Evolutionary conservation across 2,888 invertebrate genomes (phyloP), one percentile per base, ranked within the genome.

Genomic region (Cataglyphis altisquamis): DNA sequence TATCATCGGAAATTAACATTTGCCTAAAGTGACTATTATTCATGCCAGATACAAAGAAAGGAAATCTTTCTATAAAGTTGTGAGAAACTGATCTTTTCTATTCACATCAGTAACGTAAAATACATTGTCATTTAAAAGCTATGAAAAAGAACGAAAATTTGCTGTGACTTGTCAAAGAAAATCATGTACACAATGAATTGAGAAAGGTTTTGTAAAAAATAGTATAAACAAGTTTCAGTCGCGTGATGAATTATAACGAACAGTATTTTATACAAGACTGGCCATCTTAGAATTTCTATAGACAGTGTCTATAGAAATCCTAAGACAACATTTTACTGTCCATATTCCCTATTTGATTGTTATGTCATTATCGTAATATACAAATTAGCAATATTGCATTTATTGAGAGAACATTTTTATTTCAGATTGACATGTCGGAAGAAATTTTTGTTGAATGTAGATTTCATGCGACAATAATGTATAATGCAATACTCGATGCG

Each of bases 221-320:
- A 32, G 12, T n/a, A n/a, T 8, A 57, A 55, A 4, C 3, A 52
- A 18, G 32, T 68, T 68, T 15, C 12, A 9, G 2, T 39, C n/a
- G 9, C 55, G 25, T 9, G 15, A 8, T 8, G 5, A 15, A 48
- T 48, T 48, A 68, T 48, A 48, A 48, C n/a, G n/a, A 12, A n/a
- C n/a, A 52, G 12, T n/a, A 36, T 55, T 70, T 70, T 70, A 9
- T 36, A 55, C 36, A 29, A 70, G n/a, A 70, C 70, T 36, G 21
- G 3, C 12, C 12, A 52, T 9, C 9, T 70, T 70, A 21, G 12
- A 18, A 68, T n/a, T 36, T 55, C 12, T 15, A 36, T 55, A 57
- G 67, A 68, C 4, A 68, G 3, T 52, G 21, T 72, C 55, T 68
- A 52, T 57, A 57, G 25, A 25, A 25, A 25, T 25, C 25, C 25